phyloP scores from a whole-genome alignment of 2,113 vertebrate genomes.

The Ornithorhynchus anatinus region DNA sequence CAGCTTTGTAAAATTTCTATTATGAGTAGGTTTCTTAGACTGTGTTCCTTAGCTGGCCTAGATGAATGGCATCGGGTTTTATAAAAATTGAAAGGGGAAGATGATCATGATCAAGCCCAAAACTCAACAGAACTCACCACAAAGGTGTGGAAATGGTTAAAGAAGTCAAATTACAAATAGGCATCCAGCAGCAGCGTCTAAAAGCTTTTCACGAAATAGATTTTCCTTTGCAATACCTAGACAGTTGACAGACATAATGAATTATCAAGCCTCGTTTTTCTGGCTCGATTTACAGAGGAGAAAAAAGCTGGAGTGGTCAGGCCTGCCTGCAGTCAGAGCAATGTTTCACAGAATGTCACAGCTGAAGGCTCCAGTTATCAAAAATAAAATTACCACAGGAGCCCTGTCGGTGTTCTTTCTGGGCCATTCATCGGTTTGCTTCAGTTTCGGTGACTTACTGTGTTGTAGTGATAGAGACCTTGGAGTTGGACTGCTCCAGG shows the following conservation, averaged over 20 bases:
- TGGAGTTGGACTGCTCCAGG: not conserved
- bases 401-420: not conserved
- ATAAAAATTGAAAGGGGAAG: not conserved
- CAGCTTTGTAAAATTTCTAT: too few relatives aligned
- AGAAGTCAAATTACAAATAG: not conserved
- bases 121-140: not conserved
- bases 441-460: not conserved
- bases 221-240: not conserved
- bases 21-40: too few relatives aligned
- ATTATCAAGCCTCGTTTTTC: not conserved
- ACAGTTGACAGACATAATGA: not conserved
- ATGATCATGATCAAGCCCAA: not conserved
- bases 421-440: slow-evolving; percentile 16
- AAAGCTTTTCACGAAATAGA: not conserved
- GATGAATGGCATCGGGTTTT: too few relatives aligned
- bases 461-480: not conserved
- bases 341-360: slow-evolving; percentile 14
- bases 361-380: not conserved
- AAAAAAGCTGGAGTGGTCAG: slow-evolving; percentile 7
- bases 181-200: not conserved
- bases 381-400: slow-evolving; percentile 34
- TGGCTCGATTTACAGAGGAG: slow-evolving; percentile 25
- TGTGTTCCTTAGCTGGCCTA: too few relatives aligned
- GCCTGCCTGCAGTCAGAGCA: not conserved
- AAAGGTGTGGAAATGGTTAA: not conserved